Percentiles rank a stretch among this genome's conserved stretches.
Evolutionary conservation across 2,888 invertebrate species (phyloP).

Genomic region (Temnothorax unifasciatus): DNA sequence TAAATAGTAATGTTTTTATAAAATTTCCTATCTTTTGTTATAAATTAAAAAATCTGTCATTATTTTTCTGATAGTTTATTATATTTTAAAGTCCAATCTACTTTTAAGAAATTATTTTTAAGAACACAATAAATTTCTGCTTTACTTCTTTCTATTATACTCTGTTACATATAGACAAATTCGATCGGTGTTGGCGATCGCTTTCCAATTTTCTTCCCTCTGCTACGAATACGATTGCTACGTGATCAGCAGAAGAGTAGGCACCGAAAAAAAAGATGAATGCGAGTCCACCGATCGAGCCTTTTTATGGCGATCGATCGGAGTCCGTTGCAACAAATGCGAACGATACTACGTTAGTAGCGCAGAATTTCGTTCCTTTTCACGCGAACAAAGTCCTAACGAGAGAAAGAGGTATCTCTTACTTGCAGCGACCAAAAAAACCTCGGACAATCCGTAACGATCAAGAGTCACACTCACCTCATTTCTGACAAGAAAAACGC

Average conservation of each 20-base stretch:
- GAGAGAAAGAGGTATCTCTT: slow-evolving; percentile 30
- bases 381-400: background rate
- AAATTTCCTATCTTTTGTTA: background rate
- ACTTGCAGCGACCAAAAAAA: slow-evolving; percentile 36
- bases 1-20: background rate
- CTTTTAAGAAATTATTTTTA: background rate
- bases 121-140: background rate
- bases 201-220: slow-evolving; percentile 60
- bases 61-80: background rate
- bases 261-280: slow-evolving; percentile 41
- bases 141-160: background rate
- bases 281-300: slow-evolving; percentile 17
- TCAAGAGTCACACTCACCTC: slow-evolving; percentile 56
- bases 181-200: slow-evolving; percentile 24
- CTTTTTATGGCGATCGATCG: slow-evolving; percentile 64
- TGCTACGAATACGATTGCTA: slow-evolving; percentile 16
- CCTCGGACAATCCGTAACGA: slow-evolving; percentile 45
- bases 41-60: background rate
- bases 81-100: slow-evolving; percentile 1
- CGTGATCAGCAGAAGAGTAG: slow-evolving; percentile 14
- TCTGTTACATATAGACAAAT: background rate
- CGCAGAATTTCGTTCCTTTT: slow-evolving; percentile 61
- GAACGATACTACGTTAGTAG: slow-evolving; percentile 67
- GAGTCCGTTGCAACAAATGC: slow-evolving; percentile 52
- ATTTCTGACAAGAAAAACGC: slow-evolving; percentile 51